phyloP scores from a whole-genome alignment of 2,113 vertebrate species.

The Tragelaphus buxtoni region DNA sequence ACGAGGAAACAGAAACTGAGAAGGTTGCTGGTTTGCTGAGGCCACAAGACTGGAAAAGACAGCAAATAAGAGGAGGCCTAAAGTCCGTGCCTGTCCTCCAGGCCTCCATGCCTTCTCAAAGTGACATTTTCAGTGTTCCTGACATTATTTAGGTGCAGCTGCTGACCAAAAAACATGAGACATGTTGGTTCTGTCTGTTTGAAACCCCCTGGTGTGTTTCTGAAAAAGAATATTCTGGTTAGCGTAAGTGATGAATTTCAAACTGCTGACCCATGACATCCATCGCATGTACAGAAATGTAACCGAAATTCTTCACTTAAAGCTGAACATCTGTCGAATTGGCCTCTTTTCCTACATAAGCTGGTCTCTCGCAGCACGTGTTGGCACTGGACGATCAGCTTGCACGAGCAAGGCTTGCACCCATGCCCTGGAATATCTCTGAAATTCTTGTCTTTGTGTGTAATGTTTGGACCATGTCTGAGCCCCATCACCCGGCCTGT shows the following conservation, averaged over 20 bases:
- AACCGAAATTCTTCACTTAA: background rate
- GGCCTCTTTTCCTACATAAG: background rate
- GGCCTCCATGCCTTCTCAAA: background rate
- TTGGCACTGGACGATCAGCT: background rate
- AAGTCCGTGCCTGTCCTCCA: background rate
- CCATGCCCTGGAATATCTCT: background rate
- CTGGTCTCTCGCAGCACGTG: background rate
- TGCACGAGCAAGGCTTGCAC: background rate
- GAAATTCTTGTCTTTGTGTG: slow-evolving; percentile 37
- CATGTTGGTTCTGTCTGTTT: background rate
- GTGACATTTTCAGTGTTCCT: background rate
- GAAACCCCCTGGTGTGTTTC: background rate
- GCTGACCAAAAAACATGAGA: background rate
- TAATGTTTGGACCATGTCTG: slow-evolving; percentile 37
- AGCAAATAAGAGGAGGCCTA: background rate
- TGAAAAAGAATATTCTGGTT: background rate
- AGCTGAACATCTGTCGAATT: background rate
- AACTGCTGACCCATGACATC: background rate
- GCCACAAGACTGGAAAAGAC: background rate
- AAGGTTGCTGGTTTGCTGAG: background rate
- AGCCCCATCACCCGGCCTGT: slow-evolving; percentile 13
- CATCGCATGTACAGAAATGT: background rate
- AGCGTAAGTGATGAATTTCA: background rate
- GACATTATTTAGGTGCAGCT: background rate
- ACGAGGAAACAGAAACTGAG: background rate